Conservation (phyloP, 1,140 invertebrate species). For the Ladona fulva region DNA sequence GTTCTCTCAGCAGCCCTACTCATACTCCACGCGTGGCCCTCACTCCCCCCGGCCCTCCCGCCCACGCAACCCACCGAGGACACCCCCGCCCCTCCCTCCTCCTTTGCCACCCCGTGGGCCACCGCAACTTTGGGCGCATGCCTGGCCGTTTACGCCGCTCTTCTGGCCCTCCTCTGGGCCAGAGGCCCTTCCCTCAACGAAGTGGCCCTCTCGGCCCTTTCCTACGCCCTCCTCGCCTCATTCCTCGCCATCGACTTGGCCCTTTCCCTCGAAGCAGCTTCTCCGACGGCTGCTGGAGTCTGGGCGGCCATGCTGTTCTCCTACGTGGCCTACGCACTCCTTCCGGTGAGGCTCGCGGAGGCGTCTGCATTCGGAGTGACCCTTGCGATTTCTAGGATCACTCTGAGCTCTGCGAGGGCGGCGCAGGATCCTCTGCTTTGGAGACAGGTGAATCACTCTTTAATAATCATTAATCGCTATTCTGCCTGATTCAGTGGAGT, state of each 20-base stretch:
- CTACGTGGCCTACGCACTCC: slow-evolving; percentile 78
- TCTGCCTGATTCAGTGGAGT: too few species aligned
- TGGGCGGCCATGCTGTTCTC: slow-evolving; percentile 68
- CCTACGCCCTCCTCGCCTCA: slow-evolving; percentile 51
- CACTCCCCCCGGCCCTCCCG: background rate
- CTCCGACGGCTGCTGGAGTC: slow-evolving; percentile 38
- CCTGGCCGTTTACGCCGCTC: slow-evolving; percentile 37
- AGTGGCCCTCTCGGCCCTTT: slow-evolving; percentile 71
- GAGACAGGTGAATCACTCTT: slow-evolving; percentile 28
- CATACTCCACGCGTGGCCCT: slow-evolving; percentile 25
- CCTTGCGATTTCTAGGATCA: slow-evolving; percentile 57
- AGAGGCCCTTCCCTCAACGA: slow-evolving; percentile 72
- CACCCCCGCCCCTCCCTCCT: slow-evolving; percentile 33
- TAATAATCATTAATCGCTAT: too few species aligned
- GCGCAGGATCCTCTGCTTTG: slow-evolving; percentile 23
- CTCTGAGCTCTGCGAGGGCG: slow-evolving; percentile 31
- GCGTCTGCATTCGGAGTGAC: slow-evolving; percentile 61
- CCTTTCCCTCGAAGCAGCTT: slow-evolving; percentile 39
- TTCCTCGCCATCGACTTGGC: slow-evolving; percentile 55
- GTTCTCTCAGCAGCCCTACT: slow-evolving; percentile 53
- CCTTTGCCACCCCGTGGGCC: background rate
- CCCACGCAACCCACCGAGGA: slow-evolving; percentile 27
- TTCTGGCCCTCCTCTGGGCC: slow-evolving; percentile 59
- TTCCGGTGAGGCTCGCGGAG: slow-evolving; percentile 73
- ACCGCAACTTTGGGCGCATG: slow-evolving; percentile 29